A percentile compares a stretch with the other conserved stretches of the same genome.
Evolutionary conservation across 2,888 invertebrate genomes (phyloP).

Genomic region (Loripinus fragilis): DNA sequence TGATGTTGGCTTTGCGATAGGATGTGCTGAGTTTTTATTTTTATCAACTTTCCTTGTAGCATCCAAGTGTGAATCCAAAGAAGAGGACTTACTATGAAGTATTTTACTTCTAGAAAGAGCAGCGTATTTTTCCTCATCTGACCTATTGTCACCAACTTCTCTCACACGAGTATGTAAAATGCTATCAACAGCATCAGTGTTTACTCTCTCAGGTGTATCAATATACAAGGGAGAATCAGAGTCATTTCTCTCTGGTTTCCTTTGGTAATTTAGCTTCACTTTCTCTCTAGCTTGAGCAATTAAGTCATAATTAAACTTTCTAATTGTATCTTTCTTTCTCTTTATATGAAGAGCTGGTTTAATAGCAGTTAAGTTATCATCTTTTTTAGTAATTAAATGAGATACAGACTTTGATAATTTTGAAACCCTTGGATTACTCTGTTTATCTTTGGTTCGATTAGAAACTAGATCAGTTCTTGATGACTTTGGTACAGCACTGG

Average conservation of each 20-base stretch:
- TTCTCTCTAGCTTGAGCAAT: slow-evolving; percentile 44
- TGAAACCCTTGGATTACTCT: background rate
- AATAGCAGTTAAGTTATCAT: slow-evolving; percentile 23
- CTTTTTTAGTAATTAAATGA: background rate
- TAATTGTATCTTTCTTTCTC: slow-evolving; percentile 54
- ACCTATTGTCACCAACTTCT: slow-evolving; percentile 48
- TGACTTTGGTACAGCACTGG: background rate
- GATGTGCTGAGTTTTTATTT: background rate
- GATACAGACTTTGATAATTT: background rate
- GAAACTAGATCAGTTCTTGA: background rate
- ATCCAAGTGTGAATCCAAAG: slow-evolving; percentile 28
- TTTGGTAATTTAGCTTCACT: slow-evolving; percentile 36
- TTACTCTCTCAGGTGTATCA: no score
- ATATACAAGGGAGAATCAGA: slow-evolving; percentile 1
- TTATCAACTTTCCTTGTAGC: background rate
- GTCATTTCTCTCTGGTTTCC: slow-evolving; percentile 4
- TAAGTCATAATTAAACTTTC: slow-evolving; percentile 38
- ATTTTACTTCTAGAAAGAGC: slow-evolving; percentile 55
- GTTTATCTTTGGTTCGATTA: background rate
- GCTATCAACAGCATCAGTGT: background rate
- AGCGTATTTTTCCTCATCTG: slow-evolving; percentile 61
- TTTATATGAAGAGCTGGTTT: slow-evolving; percentile 43
- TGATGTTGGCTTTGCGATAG: background rate
- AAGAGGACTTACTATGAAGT: slow-evolving; percentile 50
- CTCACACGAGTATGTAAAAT: slow-evolving; percentile 22